phyloP scores from a whole-genome alignment of 1,140 invertebrate genomes.

The Odontomachus brunneus region DNA sequence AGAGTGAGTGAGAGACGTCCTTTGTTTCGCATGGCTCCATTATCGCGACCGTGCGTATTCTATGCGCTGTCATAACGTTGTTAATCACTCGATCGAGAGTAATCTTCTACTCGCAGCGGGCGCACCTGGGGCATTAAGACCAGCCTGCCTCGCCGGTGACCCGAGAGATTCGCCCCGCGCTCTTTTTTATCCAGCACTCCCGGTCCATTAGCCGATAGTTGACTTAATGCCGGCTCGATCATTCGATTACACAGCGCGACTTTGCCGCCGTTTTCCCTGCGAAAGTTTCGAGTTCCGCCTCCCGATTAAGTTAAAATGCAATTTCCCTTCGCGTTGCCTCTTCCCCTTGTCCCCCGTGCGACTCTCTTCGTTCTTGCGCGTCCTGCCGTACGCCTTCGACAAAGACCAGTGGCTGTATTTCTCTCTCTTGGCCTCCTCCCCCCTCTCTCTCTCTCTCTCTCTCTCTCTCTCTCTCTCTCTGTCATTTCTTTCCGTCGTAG shows the following conservation, averaged over 20 bases:
- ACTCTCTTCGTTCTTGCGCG: neutral
- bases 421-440: neutral
- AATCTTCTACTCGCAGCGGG: conserved; percentile 44
- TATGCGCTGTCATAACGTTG: neutral
- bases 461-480: neutral
- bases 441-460: neutral
- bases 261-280: conserved; percentile 66
- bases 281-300: conserved; percentile 71
- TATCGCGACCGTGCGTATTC: neutral
- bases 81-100: conserved; percentile 14
- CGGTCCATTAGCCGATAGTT: conserved; percentile 72
- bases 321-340: conserved; percentile 58
- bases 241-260: conserved; percentile 71
- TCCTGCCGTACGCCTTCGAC: neutral
- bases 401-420: conserved; percentile 4
- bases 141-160: neutral
- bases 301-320: conserved; percentile 73
- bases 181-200: conserved; percentile 66
- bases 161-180: conserved; percentile 45
- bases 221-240: conserved; percentile 71
- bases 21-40: neutral
- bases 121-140: conserved; percentile 7
- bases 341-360: neutral
- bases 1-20: neutral
- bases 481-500: conserved; percentile 40